phyloP scores from a whole-genome alignment of 1,140 invertebrate genomes.

The Heliconius himera region DNA sequence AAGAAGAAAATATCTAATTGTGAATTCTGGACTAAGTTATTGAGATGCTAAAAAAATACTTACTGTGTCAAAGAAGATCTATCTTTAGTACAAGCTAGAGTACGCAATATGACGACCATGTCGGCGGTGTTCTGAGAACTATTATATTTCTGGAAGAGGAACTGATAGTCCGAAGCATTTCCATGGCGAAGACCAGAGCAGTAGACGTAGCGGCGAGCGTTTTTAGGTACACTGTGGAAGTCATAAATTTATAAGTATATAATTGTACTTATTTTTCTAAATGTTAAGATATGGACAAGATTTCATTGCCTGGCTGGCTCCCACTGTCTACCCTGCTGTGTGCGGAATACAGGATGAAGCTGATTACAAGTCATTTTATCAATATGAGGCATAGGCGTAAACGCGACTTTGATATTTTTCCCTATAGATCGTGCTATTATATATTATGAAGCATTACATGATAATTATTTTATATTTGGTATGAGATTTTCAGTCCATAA shows the following conservation, averaged over 20 bases:
- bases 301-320: background rate
- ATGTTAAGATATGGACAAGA: background rate
- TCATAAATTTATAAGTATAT: slow-evolving; percentile 22
- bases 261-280: background rate
- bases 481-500: too few relatives aligned
- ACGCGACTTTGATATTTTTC: too few relatives aligned
- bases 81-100: slow-evolving; percentile 83
- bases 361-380: too few relatives aligned
- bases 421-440: too few relatives aligned
- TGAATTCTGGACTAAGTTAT: too few relatives aligned
- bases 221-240: slow-evolving; percentile 60
- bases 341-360: too few relatives aligned
- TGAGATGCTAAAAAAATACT: slow-evolving; percentile 40
- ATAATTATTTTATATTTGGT: too few relatives aligned
- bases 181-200: slow-evolving; percentile 82
- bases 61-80: slow-evolving; percentile 73
- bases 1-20: too few relatives aligned
- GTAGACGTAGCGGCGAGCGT: slow-evolving; percentile 79
- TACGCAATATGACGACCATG: slow-evolving; percentile 83
- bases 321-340: too few relatives aligned
- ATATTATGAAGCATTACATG: too few relatives aligned
- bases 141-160: slow-evolving; percentile 81
- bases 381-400: too few relatives aligned
- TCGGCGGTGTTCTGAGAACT: slow-evolving; percentile 81
- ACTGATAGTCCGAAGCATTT: slow-evolving; percentile 80